Evolutionary conservation across 1,140 invertebrate species (phyloP).

Genomic region (Yoshiicerus persimilis): DNA sequence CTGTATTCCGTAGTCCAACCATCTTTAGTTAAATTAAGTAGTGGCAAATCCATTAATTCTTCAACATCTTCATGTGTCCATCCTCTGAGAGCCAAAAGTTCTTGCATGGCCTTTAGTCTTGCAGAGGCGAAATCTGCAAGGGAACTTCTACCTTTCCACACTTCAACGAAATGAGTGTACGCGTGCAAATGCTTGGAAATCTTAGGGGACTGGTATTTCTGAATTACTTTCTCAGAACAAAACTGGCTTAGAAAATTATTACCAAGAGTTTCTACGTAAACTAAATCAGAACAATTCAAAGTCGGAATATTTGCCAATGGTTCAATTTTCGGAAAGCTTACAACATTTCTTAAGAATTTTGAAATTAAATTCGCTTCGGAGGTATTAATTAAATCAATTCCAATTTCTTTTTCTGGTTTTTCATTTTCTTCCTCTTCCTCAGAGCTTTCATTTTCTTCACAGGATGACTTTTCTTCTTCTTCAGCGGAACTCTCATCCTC

Average conservation of each 20-base stretch:
- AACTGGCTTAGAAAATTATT: constrained; percentile 35
- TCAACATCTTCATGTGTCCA: constrained; percentile 11
- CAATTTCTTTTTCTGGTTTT: not conserved
- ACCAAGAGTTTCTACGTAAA: constrained; percentile 38
- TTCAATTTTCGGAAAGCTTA: constrained; percentile 38
- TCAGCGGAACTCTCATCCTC: not conserved
- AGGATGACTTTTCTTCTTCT: too few relatives aligned
- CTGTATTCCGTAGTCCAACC: not conserved
- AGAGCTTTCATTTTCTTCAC: too few relatives aligned
- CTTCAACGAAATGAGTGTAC: constrained; percentile 38
- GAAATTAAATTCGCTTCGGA: constrained; percentile 24
- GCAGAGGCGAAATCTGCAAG: not conserved
- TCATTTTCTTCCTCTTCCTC: not conserved
- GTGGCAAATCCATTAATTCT: not conserved
- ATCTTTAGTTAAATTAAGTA: not conserved
- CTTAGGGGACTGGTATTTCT: constrained; percentile 17
- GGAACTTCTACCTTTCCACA: constrained; percentile 30
- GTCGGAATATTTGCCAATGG: constrained; percentile 35
- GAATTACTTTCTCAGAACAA: constrained; percentile 28
- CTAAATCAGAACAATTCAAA: constrained; percentile 35
- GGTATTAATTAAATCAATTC: constrained; percentile 15
- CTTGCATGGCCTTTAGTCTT: constrained; percentile 16
- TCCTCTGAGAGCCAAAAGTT: not conserved
- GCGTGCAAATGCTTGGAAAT: constrained; percentile 32
- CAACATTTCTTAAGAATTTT: constrained; percentile 34